A percentile compares a stretch with the other conserved stretches of the same genome.
phyloP scores from a whole-genome alignment of 2,113 vertebrate genomes.

The Xenopus tropicalis region UCB_Xtro_10.0 CM004444.2:75346001-75346500 shows the following conservation, averaged over 20 bases:
- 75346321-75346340: conserved; percentile 91
- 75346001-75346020: conserved; percentile 87
- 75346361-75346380: conserved; percentile 94
- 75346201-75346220: conserved; percentile 95
- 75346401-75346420: conserved; percentile 83
- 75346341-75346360: conserved; percentile 96
- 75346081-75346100: conserved; percentile 96
- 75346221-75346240: conserved; percentile 70
- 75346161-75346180: conserved; percentile 85
- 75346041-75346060: conserved; percentile 94
- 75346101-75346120: conserved; percentile 98
- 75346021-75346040: conserved; percentile 95
- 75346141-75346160: conserved; percentile 73
- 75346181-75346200: conserved; percentile 87
- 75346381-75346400: conserved; percentile 86
- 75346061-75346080: conserved; percentile 81
- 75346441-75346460: conserved; percentile 83
- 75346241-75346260: conserved; percentile 88
- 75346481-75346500: conserved; percentile 97
- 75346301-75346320: conserved; percentile 79
- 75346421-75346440: conserved; percentile 83
- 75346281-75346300: conserved; percentile 94
- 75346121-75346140: conserved; percentile 91
- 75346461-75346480: conserved; percentile 81
- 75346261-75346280: conserved; percentile 99